Percentiles rank a stretch among this genome's conserved stretches.
These are phyloP conservation scores for Aphelocoma californica DNA, from an alignment of 2,797 vertebrate genomes.

Conservation along the genomic window DNA sequence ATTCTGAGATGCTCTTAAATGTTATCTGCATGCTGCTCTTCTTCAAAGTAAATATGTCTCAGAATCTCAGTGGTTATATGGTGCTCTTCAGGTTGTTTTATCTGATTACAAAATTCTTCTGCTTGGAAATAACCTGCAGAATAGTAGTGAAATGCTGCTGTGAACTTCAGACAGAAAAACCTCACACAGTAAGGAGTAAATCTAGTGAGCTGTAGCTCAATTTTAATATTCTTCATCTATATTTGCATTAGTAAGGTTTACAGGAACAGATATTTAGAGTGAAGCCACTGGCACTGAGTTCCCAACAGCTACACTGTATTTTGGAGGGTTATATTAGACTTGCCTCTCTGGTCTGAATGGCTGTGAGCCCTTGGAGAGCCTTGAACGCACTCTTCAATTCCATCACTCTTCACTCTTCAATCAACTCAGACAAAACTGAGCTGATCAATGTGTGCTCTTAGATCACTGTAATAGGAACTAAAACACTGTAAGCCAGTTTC, in stretches of 20 bases:
- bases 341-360: neutral
- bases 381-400: neutral
- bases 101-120: neutral
- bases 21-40: neutral
- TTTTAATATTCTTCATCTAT: neutral
- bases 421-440: neutral
- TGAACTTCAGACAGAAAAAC: neutral
- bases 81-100: neutral
- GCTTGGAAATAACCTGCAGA: neutral
- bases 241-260: neutral
- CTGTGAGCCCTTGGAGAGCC: neutral
- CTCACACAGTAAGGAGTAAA: neutral
- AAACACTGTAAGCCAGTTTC: neutral
- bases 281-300: neutral
- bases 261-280: neutral
- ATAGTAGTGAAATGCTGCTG: neutral
- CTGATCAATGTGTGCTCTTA: neutral
- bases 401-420: neutral
- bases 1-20: neutral
- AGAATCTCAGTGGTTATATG: neutral
- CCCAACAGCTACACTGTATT: neutral
- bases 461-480: accelerated
- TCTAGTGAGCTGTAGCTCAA: neutral
- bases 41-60: neutral
- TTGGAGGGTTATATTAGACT: neutral